Base-by-base conservation (phyloP, 2,888 invertebrate species). In the Lepetodrilus schrolli region DNA sequence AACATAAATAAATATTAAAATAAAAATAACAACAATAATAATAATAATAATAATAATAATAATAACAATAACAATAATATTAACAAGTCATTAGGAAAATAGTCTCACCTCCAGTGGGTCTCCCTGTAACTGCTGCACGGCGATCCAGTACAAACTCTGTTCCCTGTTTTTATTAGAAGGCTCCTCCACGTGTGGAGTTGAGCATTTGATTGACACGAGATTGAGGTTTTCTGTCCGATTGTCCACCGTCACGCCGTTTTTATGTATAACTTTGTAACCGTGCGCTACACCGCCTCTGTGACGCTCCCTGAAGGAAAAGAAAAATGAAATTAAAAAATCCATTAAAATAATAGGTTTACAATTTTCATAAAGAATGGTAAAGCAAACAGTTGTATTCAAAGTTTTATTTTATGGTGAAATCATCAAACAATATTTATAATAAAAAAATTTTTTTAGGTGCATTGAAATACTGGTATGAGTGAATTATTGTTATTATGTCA, bases 201-300 rank as follows among this genome's bases (percentile, higher is more conserved):
- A 69, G 23, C 73, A 51, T 38, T 72, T 72, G 21, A 68, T 58
- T 17, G 51, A 82, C 70, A 90, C 83, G 83, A 92, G 84, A 21
- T 87, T 84, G 73, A 92, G 86, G 82, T 92, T 92, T 76, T 92
- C 91, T 80, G 92, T 81, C 43, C 92, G 86, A 82, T 92, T 92
- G 84, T 92, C 92, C 73, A 92, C 91, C 0, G 92, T 91, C 34
- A 92, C 90, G 69, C 91, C 90, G 82, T 92, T 92, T 72, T 89
- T 87, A 80, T 92, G 92, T 8, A 90, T 84, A 20, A 92, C 91
- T 83, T 90, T 90, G 84, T 90, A 92, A 8, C 91, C 91, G 2
- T 90, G 89, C 21, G 92, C 92, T 13, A 92, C 90, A 20, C 91
- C 92, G 8, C 92, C 92, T 79, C 90, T 88, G 79, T 92, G 91